These are phyloP conservation scores for Troides oblongomaculatus DNA, from an alignment of 2,888 invertebrate genomes.

Conservation along the genomic window DNA sequence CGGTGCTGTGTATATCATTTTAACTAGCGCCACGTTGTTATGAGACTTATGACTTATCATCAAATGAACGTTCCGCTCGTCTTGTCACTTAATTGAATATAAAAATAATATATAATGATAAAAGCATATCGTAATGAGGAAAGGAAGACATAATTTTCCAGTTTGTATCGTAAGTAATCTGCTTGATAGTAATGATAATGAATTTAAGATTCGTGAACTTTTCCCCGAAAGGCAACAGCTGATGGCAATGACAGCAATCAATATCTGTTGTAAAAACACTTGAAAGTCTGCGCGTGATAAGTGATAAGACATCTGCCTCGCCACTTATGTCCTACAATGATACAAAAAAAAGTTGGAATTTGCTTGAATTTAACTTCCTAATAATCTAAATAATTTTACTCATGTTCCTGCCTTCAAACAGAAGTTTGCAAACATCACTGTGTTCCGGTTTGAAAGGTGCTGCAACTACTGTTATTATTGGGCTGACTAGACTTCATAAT, in stretches of 20 bases:
- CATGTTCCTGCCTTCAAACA: too few relatives aligned
- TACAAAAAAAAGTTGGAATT: constrained; percentile 1
- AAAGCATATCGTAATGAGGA: background rate
- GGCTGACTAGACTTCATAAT: too few relatives aligned
- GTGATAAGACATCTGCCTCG: background rate
- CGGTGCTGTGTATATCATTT: too few relatives aligned
- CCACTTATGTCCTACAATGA: background rate
- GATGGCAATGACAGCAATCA: constrained; percentile 15
- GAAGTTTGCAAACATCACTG: too few relatives aligned
- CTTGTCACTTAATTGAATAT: too few relatives aligned
- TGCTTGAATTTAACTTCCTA: background rate
- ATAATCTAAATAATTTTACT: background rate
- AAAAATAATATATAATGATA: too few relatives aligned
- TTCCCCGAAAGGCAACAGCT: constrained; percentile 8
- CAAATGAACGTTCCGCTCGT: too few relatives aligned
- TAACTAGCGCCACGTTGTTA: too few relatives aligned
- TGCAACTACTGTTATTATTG: too few relatives aligned
- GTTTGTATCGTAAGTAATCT: too few relatives aligned
- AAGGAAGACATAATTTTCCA: background rate
- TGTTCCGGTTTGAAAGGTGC: too few relatives aligned
- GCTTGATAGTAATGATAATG: background rate
- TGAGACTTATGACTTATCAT: too few relatives aligned
- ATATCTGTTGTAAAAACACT: constrained; percentile 16
- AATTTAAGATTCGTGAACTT: background rate
- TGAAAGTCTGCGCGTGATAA: constrained; percentile 21